Percentiles rank a stretch among this genome's conserved stretches.
phyloP scores from a whole-genome alignment of 2,797 vertebrate genomes.

The Sparus aurata region DNA sequence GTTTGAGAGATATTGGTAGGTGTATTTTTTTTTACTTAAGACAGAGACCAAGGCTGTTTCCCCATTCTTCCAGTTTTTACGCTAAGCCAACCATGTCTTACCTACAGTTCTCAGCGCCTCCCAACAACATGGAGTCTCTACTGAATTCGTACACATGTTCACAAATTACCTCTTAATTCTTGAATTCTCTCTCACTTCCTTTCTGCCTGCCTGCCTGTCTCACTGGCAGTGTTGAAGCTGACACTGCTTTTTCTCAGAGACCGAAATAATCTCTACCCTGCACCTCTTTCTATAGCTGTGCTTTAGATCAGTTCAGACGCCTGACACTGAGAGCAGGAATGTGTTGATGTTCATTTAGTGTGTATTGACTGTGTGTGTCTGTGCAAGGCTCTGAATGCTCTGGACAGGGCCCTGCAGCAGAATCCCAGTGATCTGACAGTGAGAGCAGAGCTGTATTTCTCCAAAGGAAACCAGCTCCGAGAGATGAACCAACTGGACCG shows the following conservation, averaged over 20 bases:
- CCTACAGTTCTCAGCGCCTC: not conserved
- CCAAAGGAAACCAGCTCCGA: slow-evolving; percentile 96
- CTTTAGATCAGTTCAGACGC: not conserved
- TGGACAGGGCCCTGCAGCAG: slow-evolving; percentile 92
- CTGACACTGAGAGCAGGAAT: not conserved
- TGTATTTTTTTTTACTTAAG: not conserved
- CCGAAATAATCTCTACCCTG: not conserved
- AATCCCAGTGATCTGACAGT: slow-evolving; percentile 90
- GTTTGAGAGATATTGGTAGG: not conserved
- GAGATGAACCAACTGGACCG: slow-evolving; percentile 94
- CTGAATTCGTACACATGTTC: not conserved
- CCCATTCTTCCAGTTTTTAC: not conserved
- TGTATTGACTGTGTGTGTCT: slow-evolving; percentile 17
- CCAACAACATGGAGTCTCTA: too few species aligned
- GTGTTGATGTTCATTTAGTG: not conserved
- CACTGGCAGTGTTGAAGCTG: slow-evolving; percentile 14
- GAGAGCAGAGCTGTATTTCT: slow-evolving; percentile 94
- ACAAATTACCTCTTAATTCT: not conserved
- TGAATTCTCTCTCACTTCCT: not conserved
- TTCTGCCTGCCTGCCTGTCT: not conserved
- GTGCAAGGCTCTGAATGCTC: slow-evolving; percentile 90
- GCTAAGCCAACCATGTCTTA: not conserved
- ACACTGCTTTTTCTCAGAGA: not conserved
- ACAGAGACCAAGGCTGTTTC: not conserved
- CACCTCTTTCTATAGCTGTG: not conserved